A percentile compares a stretch with the other conserved stretches of the same genome.
These are phyloP conservation scores for Meriones psammophilus DNA, from an alignment of 2,797 vertebrate genomes.

Conservation along the genomic window DNA sequence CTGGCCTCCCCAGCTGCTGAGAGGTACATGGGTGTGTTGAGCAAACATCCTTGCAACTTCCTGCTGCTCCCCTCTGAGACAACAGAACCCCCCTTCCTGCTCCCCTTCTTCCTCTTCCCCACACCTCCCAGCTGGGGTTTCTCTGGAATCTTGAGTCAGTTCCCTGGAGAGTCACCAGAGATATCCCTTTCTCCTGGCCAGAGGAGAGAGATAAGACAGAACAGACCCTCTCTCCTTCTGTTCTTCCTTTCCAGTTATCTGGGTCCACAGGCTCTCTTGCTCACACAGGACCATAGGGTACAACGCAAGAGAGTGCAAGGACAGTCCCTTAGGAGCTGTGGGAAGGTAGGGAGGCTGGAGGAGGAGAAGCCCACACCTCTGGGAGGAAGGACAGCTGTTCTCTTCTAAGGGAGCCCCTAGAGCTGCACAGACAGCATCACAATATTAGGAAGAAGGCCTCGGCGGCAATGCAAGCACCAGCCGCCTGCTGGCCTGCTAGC, in stretches of 20 bases:
- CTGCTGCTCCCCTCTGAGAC: conserved; percentile 84
- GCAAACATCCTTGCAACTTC: conserved; percentile 87
- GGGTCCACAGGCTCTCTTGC: not conserved
- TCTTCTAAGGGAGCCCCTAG: not conserved
- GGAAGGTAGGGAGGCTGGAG: not conserved
- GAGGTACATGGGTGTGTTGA: conserved; percentile 81
- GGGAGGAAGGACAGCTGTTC: conserved; percentile 25
- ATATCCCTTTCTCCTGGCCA: conserved; percentile 4
- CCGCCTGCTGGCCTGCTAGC: not conserved
- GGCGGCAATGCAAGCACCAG: not conserved
- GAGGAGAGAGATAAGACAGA: not conserved
- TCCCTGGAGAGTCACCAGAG: conserved; percentile 52
- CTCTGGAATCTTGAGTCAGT: conserved; percentile 63
- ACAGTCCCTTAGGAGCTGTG: not conserved
- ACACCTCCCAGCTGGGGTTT: conserved; percentile 62
- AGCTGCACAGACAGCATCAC: not conserved
- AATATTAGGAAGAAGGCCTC: not conserved
- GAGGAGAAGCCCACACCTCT: not conserved
- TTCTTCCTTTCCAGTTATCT: not conserved
- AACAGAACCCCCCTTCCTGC: conserved; percentile 63
- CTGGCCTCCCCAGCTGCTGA: conserved; percentile 77
- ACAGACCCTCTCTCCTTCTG: not conserved
- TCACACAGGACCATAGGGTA: not conserved
- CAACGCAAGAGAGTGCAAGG: not conserved
- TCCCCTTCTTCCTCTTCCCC: conserved; percentile 11